A percentile compares a stretch with the other conserved stretches of the same genome.
Evolutionary conservation across 2,888 invertebrate species (phyloP).

Genomic region (Eupithecia dodoneata): DNA sequence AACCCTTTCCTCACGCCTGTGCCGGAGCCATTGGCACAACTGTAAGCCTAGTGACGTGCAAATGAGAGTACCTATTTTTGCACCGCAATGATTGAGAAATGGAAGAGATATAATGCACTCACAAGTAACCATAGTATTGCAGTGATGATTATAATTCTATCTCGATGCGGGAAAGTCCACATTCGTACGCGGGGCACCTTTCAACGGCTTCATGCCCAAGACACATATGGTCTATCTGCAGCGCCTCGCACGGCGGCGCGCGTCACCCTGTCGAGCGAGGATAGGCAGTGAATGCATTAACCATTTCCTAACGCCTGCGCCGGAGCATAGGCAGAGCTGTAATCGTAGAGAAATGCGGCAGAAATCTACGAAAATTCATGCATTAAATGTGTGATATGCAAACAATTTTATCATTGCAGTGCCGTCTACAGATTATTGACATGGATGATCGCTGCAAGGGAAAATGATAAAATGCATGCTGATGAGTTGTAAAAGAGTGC

Average conservation of each 20-base stretch:
- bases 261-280: no score
- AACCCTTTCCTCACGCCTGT: slow-evolving; percentile 53
- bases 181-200: neutral
- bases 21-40: slow-evolving; percentile 33
- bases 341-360: neutral
- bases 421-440: neutral
- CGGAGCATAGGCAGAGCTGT: neutral
- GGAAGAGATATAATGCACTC: neutral
- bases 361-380: neutral
- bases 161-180: neutral
- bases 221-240: no score
- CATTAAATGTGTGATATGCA: neutral
- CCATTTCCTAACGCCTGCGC: neutral
- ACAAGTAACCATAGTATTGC: neutral
- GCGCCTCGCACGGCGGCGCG: no score
- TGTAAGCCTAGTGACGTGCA: slow-evolving; percentile 25
- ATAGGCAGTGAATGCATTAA: neutral
- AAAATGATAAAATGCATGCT: neutral
- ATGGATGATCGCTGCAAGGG: neutral
- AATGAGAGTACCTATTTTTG: neutral
- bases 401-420: neutral
- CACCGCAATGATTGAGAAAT: neutral
- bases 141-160: neutral
- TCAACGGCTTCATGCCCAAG: no score
- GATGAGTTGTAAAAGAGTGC: neutral